Base-by-base conservation (phyloP, 2,797 vertebrate species). In the Thamnophis elegans region DNA sequence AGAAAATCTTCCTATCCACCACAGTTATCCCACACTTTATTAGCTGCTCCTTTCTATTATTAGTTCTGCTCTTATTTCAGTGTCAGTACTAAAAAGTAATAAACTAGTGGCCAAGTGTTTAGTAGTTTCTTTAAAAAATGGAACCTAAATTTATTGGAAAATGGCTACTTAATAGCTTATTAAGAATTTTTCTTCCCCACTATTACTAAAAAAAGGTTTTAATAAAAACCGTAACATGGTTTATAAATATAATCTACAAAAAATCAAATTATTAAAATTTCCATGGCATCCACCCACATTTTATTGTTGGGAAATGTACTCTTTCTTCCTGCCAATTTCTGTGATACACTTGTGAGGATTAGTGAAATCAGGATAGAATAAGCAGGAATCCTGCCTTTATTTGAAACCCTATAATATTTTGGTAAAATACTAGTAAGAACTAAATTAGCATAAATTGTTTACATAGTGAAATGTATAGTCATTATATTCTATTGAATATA, bases 61-160 rank as follows among this genome's bases (percentile, higher is more conserved):
- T 95, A 85, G 6, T 85, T 92, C 13, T 88, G 28, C 47, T 89
- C 32, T 20, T 2, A 89, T 85, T 89, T 5, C 56, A 22, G 5
- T 89, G 14, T 6, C 20, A 85, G 4, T 36, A 78, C 32, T 56
- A 59, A 90, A 91, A 88, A 26, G 9, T 89, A 53, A 89, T 86
- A 55, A 53, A 25, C 92, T 87, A 20, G 25, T 73, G 42, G 89
- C 92, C 16, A 58, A 89, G 89, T 3, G 25, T 94, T 78, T 89
- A 56, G 26, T 94, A 42, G 13, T 73, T 89, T 90, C 68, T 88
- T 13, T 68, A 22, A 91, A 85, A 32, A 3, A 91, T 94, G 92
- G 22, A 87, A 82, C 7, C 0, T 47, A 82, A 82, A 82, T 78
- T 53, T 91, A 65, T 59, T 82, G 22, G n/a, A 65, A 91, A 87